A percentile compares a stretch with the other conserved stretches of the same genome.
Conservation (phyloP, 2,888 invertebrate species). For the Panorpa germanica region DNA sequence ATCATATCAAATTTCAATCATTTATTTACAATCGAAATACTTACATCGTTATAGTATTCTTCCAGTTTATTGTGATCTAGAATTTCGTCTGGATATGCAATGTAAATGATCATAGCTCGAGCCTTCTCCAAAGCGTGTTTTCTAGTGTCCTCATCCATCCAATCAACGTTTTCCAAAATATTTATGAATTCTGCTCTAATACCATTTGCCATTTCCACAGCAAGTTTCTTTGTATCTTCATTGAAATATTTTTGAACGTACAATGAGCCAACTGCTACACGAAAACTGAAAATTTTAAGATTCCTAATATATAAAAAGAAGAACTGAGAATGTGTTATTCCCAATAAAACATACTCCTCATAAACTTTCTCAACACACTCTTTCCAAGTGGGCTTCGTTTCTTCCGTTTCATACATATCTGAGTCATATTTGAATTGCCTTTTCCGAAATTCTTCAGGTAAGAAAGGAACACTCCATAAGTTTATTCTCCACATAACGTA, state of each 20-base stretch:
- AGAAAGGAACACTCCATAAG: constrained; percentile 59
- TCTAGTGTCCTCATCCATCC: constrained; percentile 84
- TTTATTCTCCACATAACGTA: constrained; percentile 87
- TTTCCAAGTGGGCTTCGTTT: constrained; percentile 78
- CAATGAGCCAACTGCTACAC: constrained; percentile 61
- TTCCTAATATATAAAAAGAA: constrained; percentile 9
- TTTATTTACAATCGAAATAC: constrained; percentile 39
- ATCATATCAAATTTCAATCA: constrained; percentile 61
- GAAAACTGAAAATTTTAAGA: constrained; percentile 29
- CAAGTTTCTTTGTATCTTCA: constrained; percentile 64
- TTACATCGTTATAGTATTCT: constrained; percentile 58
- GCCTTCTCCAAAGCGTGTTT: constrained; percentile 61
- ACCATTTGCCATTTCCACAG: constrained; percentile 72
- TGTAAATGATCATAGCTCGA: constrained; percentile 67
- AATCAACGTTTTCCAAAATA: constrained; percentile 60
- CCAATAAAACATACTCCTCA: constrained; percentile 35
- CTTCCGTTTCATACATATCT: constrained; percentile 63
- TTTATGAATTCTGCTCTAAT: constrained; percentile 67
- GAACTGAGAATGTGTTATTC: constrained; percentile 9
- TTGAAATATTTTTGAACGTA: constrained; percentile 80
- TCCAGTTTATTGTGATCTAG: constrained; percentile 63
- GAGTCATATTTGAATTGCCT: constrained; percentile 67
- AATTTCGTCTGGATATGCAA: constrained; percentile 84
- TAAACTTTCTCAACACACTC: constrained; percentile 71
- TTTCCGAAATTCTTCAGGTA: constrained; percentile 58